Base-by-base conservation (phyloP, 2,113 vertebrate species). In the Zosterops pallidus region DNA sequence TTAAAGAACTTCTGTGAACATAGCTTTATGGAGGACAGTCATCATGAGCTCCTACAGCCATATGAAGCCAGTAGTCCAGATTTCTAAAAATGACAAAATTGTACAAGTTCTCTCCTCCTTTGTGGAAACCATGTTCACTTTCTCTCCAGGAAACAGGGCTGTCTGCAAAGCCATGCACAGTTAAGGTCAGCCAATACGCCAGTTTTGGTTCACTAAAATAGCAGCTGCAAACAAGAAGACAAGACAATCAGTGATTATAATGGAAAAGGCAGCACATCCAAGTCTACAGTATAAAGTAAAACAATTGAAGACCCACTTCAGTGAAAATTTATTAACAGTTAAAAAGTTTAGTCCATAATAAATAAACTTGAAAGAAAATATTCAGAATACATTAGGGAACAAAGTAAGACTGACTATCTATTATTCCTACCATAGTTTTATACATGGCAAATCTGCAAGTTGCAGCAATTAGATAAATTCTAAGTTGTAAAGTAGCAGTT, bases 31-130 rank as follows among this genome's bases (percentile, higher is more conserved):
- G 98, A 7, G 99, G 99, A 85, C 99, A 99, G 82, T 94, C 92
- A 92, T 99, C 98, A 23, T 98, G 52, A 6, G 98, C 94, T 25
- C 99, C 99, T 21, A 98, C 97, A n/a, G 98, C 98, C 98, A 99
- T 98, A 85, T 99, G 98, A 50, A 99, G 97, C 97, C 98, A 99
- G 91, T 99, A 99, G 95, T 98, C 98, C 75, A 98, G 97, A 91
- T 98, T 98, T 7, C 94, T 98, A 85, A 99, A 99, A 96, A 99
- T 95, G 42, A 99, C 97, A 15, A 99, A 98, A 74, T 97, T 99
- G 98, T 99, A 99, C 67, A 99, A 97, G 90, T 99, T 98, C 53
- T 99, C 99, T 75, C 99, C 99, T 68, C 99, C 98, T 69, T 96
- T 98, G 68, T 98, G 97, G 94, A 98, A 98, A 10, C 98, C 98